phyloP scores from a whole-genome alignment of 2,113 vertebrate genomes.

The Orcinus orca region DNA sequence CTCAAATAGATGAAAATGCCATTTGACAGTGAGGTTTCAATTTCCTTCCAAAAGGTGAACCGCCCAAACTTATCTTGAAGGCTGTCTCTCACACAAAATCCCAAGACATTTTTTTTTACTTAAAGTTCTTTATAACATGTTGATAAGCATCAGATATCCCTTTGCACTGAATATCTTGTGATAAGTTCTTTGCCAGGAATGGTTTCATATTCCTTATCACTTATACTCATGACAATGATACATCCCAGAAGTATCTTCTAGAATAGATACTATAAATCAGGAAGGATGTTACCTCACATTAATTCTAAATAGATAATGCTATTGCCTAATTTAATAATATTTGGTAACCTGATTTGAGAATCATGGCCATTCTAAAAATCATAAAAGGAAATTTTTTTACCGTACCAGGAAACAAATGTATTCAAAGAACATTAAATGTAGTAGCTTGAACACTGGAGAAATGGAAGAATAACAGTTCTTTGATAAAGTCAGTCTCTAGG shows the following conservation, averaged over 20 bases:
- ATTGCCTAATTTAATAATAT: conserved; percentile 46
- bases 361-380: conserved; percentile 27
- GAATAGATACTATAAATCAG: conserved; percentile 26
- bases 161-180: conserved; percentile 11
- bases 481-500: background rate
- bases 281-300: background rate
- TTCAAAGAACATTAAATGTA: background rate
- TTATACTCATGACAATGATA: conserved; percentile 21
- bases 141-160: conserved; percentile 6
- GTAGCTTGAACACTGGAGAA: background rate
- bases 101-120: background rate
- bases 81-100: background rate
- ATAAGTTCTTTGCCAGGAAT: conserved; percentile 16
- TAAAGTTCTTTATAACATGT: background rate
- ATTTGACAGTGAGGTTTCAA: background rate
- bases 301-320: conserved; percentile 15
- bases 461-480: background rate
- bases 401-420: conserved; percentile 3
- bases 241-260: background rate
- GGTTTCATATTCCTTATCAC: background rate
- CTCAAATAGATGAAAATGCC: background rate
- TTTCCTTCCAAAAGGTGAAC: background rate
- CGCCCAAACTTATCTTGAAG: background rate
- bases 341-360: conserved; percentile 20
- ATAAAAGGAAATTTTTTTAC: background rate